Conservation (phyloP, 2,113 vertebrate genomes). For the human (Homo sapiens) region DNA sequence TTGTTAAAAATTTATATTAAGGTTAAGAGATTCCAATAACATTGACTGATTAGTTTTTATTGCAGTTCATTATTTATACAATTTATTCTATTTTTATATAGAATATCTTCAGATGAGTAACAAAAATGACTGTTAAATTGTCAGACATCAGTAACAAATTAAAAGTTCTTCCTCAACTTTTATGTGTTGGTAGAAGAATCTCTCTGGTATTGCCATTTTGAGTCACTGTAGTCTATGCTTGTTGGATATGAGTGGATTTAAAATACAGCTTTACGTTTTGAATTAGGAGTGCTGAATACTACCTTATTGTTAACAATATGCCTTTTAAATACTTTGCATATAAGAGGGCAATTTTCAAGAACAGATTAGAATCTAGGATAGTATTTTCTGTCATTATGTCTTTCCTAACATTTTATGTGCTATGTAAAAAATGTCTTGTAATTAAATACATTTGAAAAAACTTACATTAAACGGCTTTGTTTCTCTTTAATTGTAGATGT, state of each 20-base stretch:
- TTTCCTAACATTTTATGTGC: neutral
- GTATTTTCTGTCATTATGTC: neutral
- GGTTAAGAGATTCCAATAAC: neutral
- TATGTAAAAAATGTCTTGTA: neutral
- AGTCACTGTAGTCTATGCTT: neutral
- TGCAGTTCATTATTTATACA: neutral
- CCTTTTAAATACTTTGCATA: neutral
- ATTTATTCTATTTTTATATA: neutral
- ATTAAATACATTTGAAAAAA: neutral
- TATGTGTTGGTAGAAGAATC: neutral
- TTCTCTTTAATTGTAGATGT: neutral
- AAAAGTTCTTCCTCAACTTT: neutral
- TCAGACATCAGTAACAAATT: neutral
- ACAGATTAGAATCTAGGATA: neutral
- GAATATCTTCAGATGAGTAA: neutral
- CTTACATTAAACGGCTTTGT: neutral
- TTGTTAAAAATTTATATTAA: neutral
- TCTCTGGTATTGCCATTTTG: neutral
- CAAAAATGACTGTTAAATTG: neutral
- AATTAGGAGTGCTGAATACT: neutral
- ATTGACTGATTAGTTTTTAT: neutral
- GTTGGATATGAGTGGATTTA: neutral
- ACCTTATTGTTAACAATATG: neutral
- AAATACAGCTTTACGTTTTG: neutral
- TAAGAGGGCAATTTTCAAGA: neutral